Base-by-base conservation (phyloP, 1,140 invertebrate species). In the Brachionus calyciflorus region DNA sequence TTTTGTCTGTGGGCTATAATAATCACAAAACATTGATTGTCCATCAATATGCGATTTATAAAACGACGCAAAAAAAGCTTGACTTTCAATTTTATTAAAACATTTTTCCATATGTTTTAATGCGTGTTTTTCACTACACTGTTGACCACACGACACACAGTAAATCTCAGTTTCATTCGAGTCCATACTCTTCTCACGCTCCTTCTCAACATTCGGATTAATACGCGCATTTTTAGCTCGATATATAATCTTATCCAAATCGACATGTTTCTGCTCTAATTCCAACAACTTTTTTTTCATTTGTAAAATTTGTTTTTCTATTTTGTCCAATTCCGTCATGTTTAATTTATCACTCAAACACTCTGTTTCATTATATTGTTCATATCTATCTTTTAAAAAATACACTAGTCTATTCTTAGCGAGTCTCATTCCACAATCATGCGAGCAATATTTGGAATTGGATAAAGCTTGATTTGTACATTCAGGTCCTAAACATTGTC, bases 11-110 rank as follows among this genome's bases (percentile, higher is more conserved):
- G 91, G 88, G 86, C 97, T 98, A 83, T 91, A 98, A 83, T 91
- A 94, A 82, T 99, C 96, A 84, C 96, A 99, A 83, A 99, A 98
- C 91, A 99, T 96, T 81, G 93, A 91, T 84, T 92, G 90, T 14
- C 92, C 92, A 84, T 97, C 94, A 79, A 97, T 95, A 53, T 91
- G 88, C 0, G 94, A 96, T 82, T 95, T 93, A 80, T 92, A 95
- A 53, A 93, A 90, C 14, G 93, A 96, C 14, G 93, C 94, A 84
- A 96, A 98, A 0, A 94, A 96, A 2, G 94, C 93, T 85, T 97
- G 93, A 57, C 93, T 94, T 83, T 99, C 96, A 84, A 95, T 94
- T 89, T 90, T 82, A 79, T 94, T 92, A 78, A 86, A 87, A 78
- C 86, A 87, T 77, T 82, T 84, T 57, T 86, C 84, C 81, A 86